A percentile compares a stretch with the other conserved stretches of the same genome.
Evolutionary conservation across 2,113 vertebrate genomes (phyloP).

Genomic region (Merops nubicus): DNA sequence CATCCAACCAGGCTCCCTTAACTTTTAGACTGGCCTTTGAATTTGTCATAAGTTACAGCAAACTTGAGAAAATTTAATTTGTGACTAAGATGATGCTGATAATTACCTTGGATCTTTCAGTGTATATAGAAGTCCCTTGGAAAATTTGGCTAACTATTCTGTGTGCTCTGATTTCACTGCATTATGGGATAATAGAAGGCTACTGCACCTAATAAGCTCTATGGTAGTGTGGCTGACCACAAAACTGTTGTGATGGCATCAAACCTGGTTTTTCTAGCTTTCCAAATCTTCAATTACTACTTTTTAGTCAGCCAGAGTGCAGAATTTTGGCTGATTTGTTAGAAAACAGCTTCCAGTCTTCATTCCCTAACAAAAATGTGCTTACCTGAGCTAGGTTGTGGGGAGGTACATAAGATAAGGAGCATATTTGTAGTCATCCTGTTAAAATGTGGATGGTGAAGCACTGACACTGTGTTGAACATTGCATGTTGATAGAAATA

Average conservation of each 20-base stretch:
- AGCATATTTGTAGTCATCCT: background rate
- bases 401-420: rapidly evolving
- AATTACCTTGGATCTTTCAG: background rate
- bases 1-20: background rate
- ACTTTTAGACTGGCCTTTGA: background rate
- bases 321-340: background rate
- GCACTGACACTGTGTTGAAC: background rate
- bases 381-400: background rate
- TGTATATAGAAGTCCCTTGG: background rate
- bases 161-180: background rate
- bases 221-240: background rate
- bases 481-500: background rate
- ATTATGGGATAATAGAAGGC: rapidly evolving
- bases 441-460: background rate
- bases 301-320: rapidly evolving
- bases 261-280: background rate
- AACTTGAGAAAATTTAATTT: background rate
- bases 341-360: background rate
- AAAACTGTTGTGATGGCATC: background rate
- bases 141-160: background rate
- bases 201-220: background rate
- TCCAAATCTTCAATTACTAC: background rate
- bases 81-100: background rate
- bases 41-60: background rate
- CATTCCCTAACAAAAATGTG: background rate